Percentiles rank a stretch among this genome's conserved stretches.
Conservation (phyloP, 1,140 invertebrate species). For the Sitophilus oryzae region DNA sequence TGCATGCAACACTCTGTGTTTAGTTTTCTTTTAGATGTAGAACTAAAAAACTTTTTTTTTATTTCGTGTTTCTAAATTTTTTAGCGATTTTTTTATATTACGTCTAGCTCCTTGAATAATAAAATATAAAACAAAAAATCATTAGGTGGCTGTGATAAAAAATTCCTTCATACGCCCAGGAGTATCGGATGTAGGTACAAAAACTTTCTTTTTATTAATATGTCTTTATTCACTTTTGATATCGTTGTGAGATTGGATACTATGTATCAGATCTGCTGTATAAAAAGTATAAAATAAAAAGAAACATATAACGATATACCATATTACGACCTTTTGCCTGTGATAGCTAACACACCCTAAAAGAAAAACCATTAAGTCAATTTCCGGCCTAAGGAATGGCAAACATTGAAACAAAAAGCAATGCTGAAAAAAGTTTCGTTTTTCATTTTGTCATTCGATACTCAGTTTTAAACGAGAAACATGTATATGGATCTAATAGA, state of each 20-base stretch:
- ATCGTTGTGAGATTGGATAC: not conserved
- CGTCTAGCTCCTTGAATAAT: not conserved
- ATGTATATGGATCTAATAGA: not conserved
- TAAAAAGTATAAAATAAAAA: not conserved
- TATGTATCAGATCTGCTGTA: no score
- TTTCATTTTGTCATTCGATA: not conserved
- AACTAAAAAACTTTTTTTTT: no score
- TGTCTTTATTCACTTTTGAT: not conserved
- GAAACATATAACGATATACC: not conserved
- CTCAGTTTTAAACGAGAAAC: not conserved
- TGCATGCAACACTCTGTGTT: no score
- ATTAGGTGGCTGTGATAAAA: not conserved
- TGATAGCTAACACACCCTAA: not conserved
- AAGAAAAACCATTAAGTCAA: not conserved
- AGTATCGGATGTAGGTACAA: not conserved
- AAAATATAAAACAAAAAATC: not conserved
- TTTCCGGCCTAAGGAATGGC: not conserved
- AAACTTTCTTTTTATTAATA: not conserved
- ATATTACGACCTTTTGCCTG: not conserved
- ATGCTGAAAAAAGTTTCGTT: not conserved
- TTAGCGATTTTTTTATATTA: no score
- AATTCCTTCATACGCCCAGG: not conserved
- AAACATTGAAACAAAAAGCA: not conserved
- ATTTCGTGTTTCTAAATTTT: no score
- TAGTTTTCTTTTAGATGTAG: no score